Evolutionary conservation across 2,113 vertebrate species (phyloP).

Genomic region (Leptobrachium leishanense): DNA sequence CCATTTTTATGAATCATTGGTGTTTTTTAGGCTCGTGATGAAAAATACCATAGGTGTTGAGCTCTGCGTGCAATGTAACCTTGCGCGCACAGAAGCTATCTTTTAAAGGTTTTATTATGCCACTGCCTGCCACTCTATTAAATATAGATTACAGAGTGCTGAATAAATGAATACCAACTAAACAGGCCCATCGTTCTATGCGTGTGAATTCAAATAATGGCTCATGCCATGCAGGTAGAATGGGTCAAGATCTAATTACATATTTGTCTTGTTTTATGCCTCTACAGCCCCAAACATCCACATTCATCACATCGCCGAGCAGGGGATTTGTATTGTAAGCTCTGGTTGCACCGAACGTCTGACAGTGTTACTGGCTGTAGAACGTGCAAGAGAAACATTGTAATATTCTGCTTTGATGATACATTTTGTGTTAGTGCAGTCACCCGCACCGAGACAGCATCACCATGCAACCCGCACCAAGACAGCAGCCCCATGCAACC

Average conservation of each 20-base stretch:
- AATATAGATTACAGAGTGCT: constrained; percentile 78
- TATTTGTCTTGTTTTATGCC: constrained; percentile 75
- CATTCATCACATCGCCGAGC: constrained; percentile 10
- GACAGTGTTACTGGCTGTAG: not conserved
- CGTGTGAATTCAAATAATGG: constrained; percentile 76
- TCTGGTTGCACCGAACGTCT: constrained; percentile 4
- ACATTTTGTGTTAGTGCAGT: not conserved
- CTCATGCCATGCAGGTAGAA: constrained; percentile 65
- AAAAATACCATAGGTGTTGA: too few species aligned
- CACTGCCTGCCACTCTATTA: constrained; percentile 78
- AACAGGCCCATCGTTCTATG: constrained; percentile 65
- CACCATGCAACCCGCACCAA: too few species aligned
- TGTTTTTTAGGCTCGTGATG: too few species aligned
- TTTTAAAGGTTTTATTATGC: constrained; percentile 77
- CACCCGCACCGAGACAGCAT: too few species aligned
- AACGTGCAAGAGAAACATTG: not conserved
- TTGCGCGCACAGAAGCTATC: too few species aligned
- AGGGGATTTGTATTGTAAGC: not conserved
- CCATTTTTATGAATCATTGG: too few species aligned
- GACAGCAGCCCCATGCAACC: too few species aligned
- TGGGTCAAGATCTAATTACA: constrained; percentile 74
- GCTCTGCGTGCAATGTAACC: too few species aligned
- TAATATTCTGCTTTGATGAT: constrained; percentile 11
- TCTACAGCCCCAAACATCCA: constrained; percentile 53
- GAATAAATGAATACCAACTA: constrained; percentile 82